Conservation (phyloP, 53 echinoderm and acorn worm species). For the Glandiceps talaboti region DNA sequence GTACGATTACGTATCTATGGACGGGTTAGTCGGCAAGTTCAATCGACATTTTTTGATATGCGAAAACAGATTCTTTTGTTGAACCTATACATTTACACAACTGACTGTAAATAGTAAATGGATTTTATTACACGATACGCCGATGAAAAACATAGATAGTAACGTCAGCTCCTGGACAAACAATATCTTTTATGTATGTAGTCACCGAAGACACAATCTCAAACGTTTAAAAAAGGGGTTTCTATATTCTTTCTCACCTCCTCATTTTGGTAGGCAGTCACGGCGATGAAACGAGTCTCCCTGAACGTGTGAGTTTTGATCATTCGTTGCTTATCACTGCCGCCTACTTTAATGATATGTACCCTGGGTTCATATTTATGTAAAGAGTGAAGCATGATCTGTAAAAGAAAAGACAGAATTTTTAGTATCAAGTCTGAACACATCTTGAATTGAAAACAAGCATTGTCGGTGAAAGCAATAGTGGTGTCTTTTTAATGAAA, state of each 20-base stretch:
- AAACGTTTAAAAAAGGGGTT: too few species aligned
- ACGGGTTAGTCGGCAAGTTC: neutral
- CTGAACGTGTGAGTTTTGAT: constrained; percentile 58
- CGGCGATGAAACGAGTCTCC: constrained; percentile 90
- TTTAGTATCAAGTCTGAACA: too few species aligned
- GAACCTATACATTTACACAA: neutral
- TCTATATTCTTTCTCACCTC: constrained; percentile 65
- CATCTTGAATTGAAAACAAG: too few species aligned
- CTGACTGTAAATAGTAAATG: neutral
- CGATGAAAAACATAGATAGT: neutral
- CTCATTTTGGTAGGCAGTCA: constrained; percentile 98
- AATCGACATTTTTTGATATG: neutral
- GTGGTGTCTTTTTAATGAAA: too few species aligned
- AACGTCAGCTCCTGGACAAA: neutral
- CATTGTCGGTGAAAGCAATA: too few species aligned
- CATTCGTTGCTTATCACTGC: constrained; percentile 76
- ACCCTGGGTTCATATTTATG: constrained; percentile 91
- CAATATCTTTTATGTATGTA: neutral
- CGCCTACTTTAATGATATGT: constrained; percentile 82
- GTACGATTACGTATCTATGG: too few species aligned
- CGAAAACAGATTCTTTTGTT: neutral
- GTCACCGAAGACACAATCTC: too few species aligned
- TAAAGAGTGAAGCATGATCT: constrained; percentile 95
- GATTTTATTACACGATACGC: neutral
- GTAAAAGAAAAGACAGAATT: too few species aligned